Base-by-base conservation (phyloP, 2,888 invertebrate genomes). In the Agrotis puta region DNA sequence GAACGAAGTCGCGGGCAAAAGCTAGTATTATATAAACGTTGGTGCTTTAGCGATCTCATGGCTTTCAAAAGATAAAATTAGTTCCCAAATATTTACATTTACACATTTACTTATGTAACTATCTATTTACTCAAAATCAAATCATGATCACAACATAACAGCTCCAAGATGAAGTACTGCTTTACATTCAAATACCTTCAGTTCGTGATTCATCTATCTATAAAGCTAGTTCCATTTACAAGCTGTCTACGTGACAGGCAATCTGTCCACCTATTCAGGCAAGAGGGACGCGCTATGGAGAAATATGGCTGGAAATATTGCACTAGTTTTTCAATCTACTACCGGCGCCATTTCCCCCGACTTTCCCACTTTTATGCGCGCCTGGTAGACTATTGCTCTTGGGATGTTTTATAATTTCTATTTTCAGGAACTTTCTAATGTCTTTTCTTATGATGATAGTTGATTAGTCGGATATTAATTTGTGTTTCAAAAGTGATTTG, bases 261-360 rank as follows among this genome's bases (percentile, higher is more conserved):
- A 83, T 85, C 80, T 71, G 76, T 67, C 64, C 61, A 47, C 61
- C 80, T 66, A 76, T 85, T 85, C 85, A 82, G 51, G 16, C 64
- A 61, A 33, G 39, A 45, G 18, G 6, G 50, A 67, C 58, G 58
- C 6, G 54, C 67, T 73, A 57, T 72, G 59, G 63, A 22, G 24
- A 39, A 50, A 54, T 77, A 62, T 70, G 51, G 66, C 59, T 70
- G 39, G 67, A 70, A 64, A 69, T 51, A 70, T 70, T 67, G 69
- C 62, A 63, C 64, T 63, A 74, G 24, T 82, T 84, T 81, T 77
- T 79, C 73, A 79, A 76, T 79, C 59, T 64, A 24, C 53, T 66
- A 50, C 45, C 61, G 18, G 61, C 53, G 16, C 14, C 14, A 7
- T 20, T 24, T 16, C n/a, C 27, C 2, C 3, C 14, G 24, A 18